Percentiles rank a stretch among this genome's conserved stretches.
phyloP scores from a whole-genome alignment of 2,113 vertebrate genomes.

The Acanthochromis polyacanthus region DNA sequence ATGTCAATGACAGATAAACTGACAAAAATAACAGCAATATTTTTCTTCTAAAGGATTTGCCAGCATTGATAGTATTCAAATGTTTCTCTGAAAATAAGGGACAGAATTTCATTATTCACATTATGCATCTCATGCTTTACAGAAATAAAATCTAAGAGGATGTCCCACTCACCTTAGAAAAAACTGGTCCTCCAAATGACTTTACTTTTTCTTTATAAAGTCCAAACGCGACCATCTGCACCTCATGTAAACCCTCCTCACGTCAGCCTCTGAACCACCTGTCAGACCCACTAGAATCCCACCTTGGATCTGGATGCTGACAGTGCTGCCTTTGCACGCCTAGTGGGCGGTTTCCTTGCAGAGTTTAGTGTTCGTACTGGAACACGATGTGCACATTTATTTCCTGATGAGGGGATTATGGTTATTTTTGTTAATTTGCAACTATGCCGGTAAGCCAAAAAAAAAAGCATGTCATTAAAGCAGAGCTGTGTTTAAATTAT shows the following conservation, averaged over 20 bases:
- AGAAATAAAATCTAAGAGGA: neutral
- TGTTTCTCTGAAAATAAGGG: too few relatives aligned
- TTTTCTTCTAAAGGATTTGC: too few relatives aligned
- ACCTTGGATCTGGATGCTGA: conserved; percentile 6
- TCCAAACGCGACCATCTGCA: neutral
- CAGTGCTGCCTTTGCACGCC: conserved; percentile 16
- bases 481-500: too few relatives aligned
- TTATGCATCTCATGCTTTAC: too few relatives aligned
- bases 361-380: conserved; percentile 13
- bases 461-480: conserved; percentile 22
- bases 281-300: conserved; percentile 32
- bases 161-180: conserved; percentile 54
- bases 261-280: conserved; percentile 14
- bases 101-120: too few relatives aligned
- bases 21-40: too few relatives aligned
- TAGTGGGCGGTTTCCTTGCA: conserved; percentile 32
- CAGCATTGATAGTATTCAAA: too few relatives aligned
- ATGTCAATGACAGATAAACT: neutral
- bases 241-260: neutral
- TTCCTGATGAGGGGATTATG: neutral
- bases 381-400: neutral
- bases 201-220: neutral
- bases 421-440: conserved; percentile 14
- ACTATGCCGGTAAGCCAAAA: neutral
- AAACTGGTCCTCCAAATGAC: neutral